A percentile compares a stretch with the other conserved stretches of the same genome.
Conservation (phyloP, 2,113 vertebrate species). For the Engystomops pustulosus region DNA sequence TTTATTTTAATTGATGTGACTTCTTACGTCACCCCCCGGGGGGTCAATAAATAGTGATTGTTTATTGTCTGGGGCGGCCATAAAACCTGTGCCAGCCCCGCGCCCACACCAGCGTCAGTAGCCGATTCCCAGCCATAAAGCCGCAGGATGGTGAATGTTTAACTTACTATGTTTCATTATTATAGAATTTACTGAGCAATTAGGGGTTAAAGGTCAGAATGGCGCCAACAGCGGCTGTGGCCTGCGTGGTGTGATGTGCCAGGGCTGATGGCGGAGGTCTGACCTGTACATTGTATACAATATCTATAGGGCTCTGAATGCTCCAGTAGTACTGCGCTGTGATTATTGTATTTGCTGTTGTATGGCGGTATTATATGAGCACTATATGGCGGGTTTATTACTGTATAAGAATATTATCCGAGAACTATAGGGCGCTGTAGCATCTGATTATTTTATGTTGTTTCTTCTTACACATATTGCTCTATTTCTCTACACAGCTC, state of each 20-base stretch:
- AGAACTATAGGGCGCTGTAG: too few relatives aligned
- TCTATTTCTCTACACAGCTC: too few relatives aligned
- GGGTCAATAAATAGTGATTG: not conserved
- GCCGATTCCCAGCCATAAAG: not conserved
- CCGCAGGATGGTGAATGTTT: not conserved
- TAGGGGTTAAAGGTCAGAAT: not conserved
- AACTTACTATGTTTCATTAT: not conserved
- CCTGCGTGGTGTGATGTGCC: too few relatives aligned
- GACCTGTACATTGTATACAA: too few relatives aligned
- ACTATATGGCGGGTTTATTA: not conserved
- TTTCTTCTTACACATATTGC: too few relatives aligned
- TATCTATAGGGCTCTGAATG: too few relatives aligned
- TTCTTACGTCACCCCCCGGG: not conserved
- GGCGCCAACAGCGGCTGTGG: too few relatives aligned
- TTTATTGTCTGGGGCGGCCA: not conserved
- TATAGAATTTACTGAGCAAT: not conserved
- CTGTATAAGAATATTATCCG: too few relatives aligned
- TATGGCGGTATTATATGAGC: not conserved
- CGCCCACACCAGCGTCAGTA: not conserved
- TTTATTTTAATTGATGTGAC: not conserved
- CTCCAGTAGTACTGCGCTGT: too few relatives aligned
- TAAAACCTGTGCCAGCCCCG: not conserved
- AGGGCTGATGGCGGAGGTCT: too few relatives aligned
- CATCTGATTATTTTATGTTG: too few relatives aligned
- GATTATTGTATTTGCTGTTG: not conserved